Evolutionary conservation across 2,797 vertebrate genomes (phyloP), one percentile per base, ranked within the genome.

Genomic region (Erethizon dorsatum): DNA sequence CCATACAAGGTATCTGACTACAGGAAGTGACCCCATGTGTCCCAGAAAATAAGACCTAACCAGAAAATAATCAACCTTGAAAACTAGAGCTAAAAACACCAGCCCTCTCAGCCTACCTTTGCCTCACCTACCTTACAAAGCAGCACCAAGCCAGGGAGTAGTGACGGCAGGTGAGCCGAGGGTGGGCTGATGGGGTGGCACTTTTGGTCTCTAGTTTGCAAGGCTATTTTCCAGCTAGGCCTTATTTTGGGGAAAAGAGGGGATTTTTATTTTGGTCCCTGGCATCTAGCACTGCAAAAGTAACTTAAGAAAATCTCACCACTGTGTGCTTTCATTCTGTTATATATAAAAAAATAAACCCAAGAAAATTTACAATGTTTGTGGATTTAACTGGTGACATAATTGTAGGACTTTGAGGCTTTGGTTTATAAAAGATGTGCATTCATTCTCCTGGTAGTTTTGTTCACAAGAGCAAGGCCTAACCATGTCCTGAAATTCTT

Each of bases 401-500:
- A 87, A 57, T 15, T 78, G 37, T 24, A 61, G 52, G 52, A 57
- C 28, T 71, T 65, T 18, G 54, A 69, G 88, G 84, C 31, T 79
- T 91, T 22, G 69, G 52, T 95, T 84, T 93, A 45, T 59, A 89
- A 67, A 88, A 75, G 45, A 82, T 41, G 28, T 41, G 37, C 33
- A 50, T 22, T 24, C 28, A 22, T 77, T 92, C 28, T 79, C 67
- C 61, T 45, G 26, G 57, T 71, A 13, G 61, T 37, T 92, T 86
- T 78, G 17, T 50, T 96, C 41, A 17, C 12, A 71, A 56, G 59
- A 82, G 57, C 71, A 59, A 94, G 59, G 54, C 22, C 65, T 37
- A 91, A 33, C 12, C 0, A 0, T 37, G 20, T 82, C 67, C 67
- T 78, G 45, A 54, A 50, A 10, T 57, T 83, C n/a, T 84, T 52